Base-by-base conservation (phyloP, 2,113 vertebrate genomes). In the Chionomys nivalis region DNA sequence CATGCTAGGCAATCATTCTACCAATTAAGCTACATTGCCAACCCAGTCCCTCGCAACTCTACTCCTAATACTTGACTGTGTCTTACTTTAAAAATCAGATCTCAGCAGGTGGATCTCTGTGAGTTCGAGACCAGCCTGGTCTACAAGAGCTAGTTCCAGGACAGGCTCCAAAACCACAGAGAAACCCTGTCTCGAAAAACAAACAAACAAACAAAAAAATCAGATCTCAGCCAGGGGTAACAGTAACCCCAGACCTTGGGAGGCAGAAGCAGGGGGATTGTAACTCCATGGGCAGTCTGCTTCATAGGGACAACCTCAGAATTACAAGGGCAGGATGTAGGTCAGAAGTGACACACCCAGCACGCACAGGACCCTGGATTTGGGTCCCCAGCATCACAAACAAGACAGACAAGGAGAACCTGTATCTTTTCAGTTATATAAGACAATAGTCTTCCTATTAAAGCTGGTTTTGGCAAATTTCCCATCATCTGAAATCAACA, bases 391-490 rank as follows among this genome's bases (percentile, higher is more conserved):
- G 79, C 21, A 8, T 42, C n/a, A 63, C n/a, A 42, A 23, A 28
- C n/a, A 83, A 63, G 61, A 61, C 36, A 58, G 36, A 26, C 36
- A 39, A 82, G 79, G 23, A 42, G 55, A 82, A 42, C 26, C 21
- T 61, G 79, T 13, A 4, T 82, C 58, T 82, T 79, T 58, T 81
- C 52, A 73, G 52, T 52, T 82, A 77, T 12, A 66, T 3, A n/a
- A 93, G 44, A 42, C n/a, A 63, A 70, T 65, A 47, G 14, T 89
- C 33, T 89, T 93, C 91, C 52, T 89, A 47, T 19, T 81, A 91
- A 72, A 94, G 68, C 7, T 92, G n/a, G 16, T 89, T 87, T 94
- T 76, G 73, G 91, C 33, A 44, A 70, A 36, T 14, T 75, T 79
- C 90, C 93, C 94, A 70, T 92, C 10, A 17, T n/a, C 36, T 16